A percentile compares a stretch with the other conserved stretches of the same genome.
Evolutionary conservation across 2,797 vertebrate species (phyloP).

Genomic region (Eospalax fontanierii): DNA sequence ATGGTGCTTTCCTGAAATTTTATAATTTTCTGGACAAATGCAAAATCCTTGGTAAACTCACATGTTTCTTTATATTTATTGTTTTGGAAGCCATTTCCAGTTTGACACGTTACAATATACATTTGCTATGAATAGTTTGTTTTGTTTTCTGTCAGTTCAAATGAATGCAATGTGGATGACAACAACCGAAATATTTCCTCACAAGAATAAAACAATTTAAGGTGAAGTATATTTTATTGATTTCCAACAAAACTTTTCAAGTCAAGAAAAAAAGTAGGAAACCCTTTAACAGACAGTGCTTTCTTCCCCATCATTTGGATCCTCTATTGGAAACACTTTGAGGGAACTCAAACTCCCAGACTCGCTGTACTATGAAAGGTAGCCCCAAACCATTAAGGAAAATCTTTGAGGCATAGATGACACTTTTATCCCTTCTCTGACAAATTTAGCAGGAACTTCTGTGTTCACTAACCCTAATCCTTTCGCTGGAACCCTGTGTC

Average conservation of each 20-base stretch:
- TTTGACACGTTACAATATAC: conserved; percentile 58
- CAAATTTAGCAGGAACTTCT: not conserved
- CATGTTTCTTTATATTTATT: conserved; percentile 11
- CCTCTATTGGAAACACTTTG: conserved; percentile 14
- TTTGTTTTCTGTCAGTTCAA: not conserved
- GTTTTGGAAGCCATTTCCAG: not conserved
- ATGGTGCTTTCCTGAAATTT: conserved; percentile 61
- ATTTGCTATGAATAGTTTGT: conserved; percentile 46
- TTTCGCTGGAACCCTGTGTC: not conserved
- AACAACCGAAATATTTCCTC: conserved; percentile 71
- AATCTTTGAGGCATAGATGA: conserved; percentile 13
- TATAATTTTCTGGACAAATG: conserved; percentile 45
- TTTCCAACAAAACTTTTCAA: conserved; percentile 69
- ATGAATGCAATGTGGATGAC: conserved; percentile 47
- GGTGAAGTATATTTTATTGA: conserved; percentile 60
- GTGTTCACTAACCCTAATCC: not conserved
- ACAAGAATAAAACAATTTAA: conserved; percentile 69
- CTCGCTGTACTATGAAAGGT: not conserved
- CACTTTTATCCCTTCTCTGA: not conserved
- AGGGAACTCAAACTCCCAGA: not conserved
- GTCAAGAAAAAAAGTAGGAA: not conserved
- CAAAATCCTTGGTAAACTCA: conserved; percentile 52
- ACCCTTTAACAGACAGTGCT: not conserved
- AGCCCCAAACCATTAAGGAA: conserved; percentile 34
- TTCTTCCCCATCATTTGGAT: not conserved